A percentile compares a stretch with the other conserved stretches of the same genome.
Evolutionary conservation across 2,797 vertebrate species (phyloP).

Genomic region (Octomys mimax): DNA sequence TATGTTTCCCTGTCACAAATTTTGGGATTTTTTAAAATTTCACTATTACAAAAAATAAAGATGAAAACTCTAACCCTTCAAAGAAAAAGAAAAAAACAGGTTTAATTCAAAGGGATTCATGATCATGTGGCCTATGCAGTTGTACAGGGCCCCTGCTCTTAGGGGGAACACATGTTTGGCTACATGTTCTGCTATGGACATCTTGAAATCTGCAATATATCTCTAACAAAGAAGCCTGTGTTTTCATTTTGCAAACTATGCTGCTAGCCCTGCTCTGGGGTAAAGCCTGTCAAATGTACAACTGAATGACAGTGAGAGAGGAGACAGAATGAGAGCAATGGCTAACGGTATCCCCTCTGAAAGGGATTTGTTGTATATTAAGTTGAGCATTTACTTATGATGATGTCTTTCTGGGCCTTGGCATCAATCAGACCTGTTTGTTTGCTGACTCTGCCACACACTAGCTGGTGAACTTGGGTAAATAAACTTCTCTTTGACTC

Average conservation of each 20-base stretch:
- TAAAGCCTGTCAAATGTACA: background rate
- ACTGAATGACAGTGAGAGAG: background rate
- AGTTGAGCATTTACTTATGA: background rate
- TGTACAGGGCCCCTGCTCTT: background rate
- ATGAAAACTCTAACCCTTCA: slow-evolving; percentile 34
- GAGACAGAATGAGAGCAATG: background rate
- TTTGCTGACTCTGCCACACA: background rate
- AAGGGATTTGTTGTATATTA: background rate
- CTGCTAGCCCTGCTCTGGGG: background rate
- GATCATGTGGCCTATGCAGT: background rate
- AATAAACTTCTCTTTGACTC: slow-evolving; percentile 37
- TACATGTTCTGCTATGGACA: background rate
- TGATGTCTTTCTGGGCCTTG: background rate
- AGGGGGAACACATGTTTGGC: background rate
- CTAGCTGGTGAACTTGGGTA: background rate
- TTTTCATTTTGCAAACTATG: slow-evolving; percentile 47
- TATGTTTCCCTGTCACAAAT: slow-evolving; percentile 28
- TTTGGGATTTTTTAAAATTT: slow-evolving; percentile 45
- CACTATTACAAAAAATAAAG: slow-evolving; percentile 9
- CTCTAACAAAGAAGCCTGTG: background rate
- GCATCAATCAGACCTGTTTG: background rate
- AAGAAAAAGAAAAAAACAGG: background rate
- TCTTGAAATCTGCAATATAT: slow-evolving; percentile 7
- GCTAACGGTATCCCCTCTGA: background rate
- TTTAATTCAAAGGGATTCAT: background rate